Evolutionary conservation across 2,797 vertebrate species (phyloP), one percentile per base, ranked within the genome.

Genomic region (Rhinichthys osculus): DNA sequence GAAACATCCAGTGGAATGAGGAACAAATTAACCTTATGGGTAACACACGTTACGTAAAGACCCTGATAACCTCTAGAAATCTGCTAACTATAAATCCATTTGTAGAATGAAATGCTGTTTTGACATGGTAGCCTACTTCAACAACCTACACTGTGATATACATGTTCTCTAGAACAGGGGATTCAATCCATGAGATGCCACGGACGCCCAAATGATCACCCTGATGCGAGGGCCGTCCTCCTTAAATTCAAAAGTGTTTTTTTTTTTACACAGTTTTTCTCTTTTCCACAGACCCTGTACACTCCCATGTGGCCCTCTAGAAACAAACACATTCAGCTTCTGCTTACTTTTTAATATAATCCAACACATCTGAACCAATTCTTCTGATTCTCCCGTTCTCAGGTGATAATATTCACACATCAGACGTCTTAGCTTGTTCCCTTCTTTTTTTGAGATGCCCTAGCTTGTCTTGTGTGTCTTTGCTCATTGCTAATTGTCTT

Each of bases 401-500:
- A 17, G 23, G 35, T 19, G 73, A 76, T 35, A 21, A 47, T 81
- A 50, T 35, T 21, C 30, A 52, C 38, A 72, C 57, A 44, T 33
- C 27, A 33, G 23, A 13, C 9, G 27, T 7, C 80, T 19, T 52
- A 21, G 27, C 13, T 16, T n/a, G 27, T 74, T 70, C 19, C n/a
- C 8, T 9, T 47, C 5, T 47, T 16, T 64, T 64, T 30, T 64
- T 64, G 50, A 71, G 38, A 59, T 59, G 9, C 4, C 5, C 27
- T 62, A 30, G 11, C n/a, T 64, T 30, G 62, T 16, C 59, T 59
- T 72, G 38, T 38, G 50, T 62, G 38, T 54, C 64, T 81, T 47
- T 59, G 54, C 23, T 80, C 19, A 70, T 38, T 10, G 62, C 54
- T 16, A n/a, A 77, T 76, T n/a, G 62, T 67, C 72, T 70, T 62